Evolutionary conservation across 2,888 invertebrate genomes (phyloP).

Genomic region (Rhorus exstirpatorius): DNA sequence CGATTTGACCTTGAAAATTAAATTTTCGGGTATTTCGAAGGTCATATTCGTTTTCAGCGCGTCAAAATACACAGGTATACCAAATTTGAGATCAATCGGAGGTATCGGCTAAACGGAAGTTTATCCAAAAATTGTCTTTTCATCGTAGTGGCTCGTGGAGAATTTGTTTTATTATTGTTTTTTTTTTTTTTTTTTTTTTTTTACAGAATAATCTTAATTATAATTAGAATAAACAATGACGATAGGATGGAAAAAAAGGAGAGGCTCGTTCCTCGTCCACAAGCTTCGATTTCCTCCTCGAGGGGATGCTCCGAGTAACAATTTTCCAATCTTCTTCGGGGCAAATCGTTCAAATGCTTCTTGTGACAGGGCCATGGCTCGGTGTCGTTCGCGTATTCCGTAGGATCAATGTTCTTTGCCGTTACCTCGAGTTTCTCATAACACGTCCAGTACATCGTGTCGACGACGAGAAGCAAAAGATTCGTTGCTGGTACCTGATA

Average conservation of each 20-base stretch:
- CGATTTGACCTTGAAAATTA: no score
- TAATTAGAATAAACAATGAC: conserved; percentile 68
- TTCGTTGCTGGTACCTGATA: conserved; percentile 91
- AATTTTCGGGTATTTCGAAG: no score
- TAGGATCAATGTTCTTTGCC: conserved; percentile 86
- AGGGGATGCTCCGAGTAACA: conserved; percentile 92
- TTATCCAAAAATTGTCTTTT: no score
- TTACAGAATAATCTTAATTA: conserved; percentile 71
- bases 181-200: no score
- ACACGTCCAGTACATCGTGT: conserved; percentile 87
- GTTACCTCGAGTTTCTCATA: conserved; percentile 87
- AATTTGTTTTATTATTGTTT: conserved; percentile 47
- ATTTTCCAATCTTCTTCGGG: conserved; percentile 90
- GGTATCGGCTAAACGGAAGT: no score
- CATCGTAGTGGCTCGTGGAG: no score
- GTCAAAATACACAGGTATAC: no score
- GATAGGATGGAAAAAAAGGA: conserved; percentile 71
- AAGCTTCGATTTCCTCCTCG: conserved; percentile 86
- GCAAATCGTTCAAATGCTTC: conserved; percentile 90
- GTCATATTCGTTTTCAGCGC: no score
- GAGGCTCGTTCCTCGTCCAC: conserved; percentile 83
- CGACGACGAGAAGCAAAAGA: conserved; percentile 91
- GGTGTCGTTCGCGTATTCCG: conserved; percentile 84
- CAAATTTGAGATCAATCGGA: no score
- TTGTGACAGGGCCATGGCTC: conserved; percentile 91